Percentiles rank a stretch among this genome's conserved stretches.
Evolutionary conservation across 2,113 vertebrate species (phyloP).

Genomic region (Eolophus roseicapilla): DNA sequence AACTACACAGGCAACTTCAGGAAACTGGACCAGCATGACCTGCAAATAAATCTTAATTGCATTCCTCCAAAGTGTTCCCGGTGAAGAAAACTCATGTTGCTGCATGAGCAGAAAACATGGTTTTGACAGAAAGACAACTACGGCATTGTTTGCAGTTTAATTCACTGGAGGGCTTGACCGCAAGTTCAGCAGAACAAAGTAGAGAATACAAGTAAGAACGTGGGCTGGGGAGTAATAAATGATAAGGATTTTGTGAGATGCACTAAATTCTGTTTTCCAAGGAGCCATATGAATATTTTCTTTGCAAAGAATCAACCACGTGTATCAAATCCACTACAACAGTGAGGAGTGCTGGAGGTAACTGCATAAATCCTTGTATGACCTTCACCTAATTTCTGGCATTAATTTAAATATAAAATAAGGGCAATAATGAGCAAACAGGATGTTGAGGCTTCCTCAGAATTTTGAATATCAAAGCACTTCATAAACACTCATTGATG

Average conservation of each 20-base stretch:
- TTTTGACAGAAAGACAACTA: neutral
- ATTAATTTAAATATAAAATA: conserved; percentile 53
- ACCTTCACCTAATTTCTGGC: conserved; percentile 57
- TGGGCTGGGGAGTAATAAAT: neutral
- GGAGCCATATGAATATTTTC: neutral
- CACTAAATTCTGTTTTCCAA: neutral
- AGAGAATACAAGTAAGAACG: neutral
- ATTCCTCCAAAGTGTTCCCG: neutral
- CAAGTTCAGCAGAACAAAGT: neutral
- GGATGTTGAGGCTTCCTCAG: conserved; percentile 41
- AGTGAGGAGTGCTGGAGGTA: neutral
- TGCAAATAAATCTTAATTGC: neutral
- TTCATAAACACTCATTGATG: conserved; percentile 36
- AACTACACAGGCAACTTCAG: neutral
- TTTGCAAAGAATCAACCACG: rapidly evolving
- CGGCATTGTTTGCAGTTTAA: neutral
- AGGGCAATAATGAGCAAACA: conserved; percentile 49
- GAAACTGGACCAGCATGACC: neutral
- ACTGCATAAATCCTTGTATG: conserved; percentile 30
- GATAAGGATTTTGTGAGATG: neutral
- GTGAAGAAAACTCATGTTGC: neutral
- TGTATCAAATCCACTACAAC: rapidly evolving
- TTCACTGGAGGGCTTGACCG: neutral
- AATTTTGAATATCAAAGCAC: conserved; percentile 48
- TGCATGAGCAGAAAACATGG: neutral